Percentiles rank a stretch among this genome's conserved stretches.
Conservation (phyloP, 1,140 invertebrate species). For the Papilio helenus region DNA sequence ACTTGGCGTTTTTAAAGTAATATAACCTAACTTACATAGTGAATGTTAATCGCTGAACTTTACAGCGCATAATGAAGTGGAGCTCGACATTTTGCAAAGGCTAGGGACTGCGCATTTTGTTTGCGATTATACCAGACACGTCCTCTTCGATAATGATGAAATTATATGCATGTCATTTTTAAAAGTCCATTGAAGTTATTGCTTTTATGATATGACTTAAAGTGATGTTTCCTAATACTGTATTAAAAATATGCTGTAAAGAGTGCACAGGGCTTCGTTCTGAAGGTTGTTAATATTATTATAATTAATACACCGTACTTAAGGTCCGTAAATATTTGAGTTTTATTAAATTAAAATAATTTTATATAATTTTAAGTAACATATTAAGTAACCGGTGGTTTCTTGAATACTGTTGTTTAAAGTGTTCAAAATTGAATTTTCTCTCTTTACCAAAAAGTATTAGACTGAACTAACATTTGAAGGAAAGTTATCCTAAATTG, state of each 20-base stretch:
- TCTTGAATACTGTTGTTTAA: too few relatives aligned
- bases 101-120: constrained; percentile 8
- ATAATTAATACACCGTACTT: too few relatives aligned
- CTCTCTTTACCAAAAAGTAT: neutral
- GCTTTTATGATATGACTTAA: neutral
- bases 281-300: too few relatives aligned
- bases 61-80: constrained; percentile 35
- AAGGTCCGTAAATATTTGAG: too few relatives aligned
- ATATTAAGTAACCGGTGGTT: too few relatives aligned
- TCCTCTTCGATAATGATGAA: constrained; percentile 5
- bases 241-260: too few relatives aligned
- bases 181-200: neutral
- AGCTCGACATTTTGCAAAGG: constrained; percentile 6
- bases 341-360: too few relatives aligned
- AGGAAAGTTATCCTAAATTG: neutral
- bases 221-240: neutral
- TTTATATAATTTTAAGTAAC: too few relatives aligned
- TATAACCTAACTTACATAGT: neutral
- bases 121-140: constrained; percentile 11
- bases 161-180: constrained; percentile 12
- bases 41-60: constrained; percentile 17
- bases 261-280: too few relatives aligned
- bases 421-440: too few relatives aligned
- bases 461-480: neutral
- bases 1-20: neutral